These are phyloP conservation scores for Euplexia lucipara DNA, from an alignment of 2,888 invertebrate genomes.

Conservation along the genomic window DNA sequence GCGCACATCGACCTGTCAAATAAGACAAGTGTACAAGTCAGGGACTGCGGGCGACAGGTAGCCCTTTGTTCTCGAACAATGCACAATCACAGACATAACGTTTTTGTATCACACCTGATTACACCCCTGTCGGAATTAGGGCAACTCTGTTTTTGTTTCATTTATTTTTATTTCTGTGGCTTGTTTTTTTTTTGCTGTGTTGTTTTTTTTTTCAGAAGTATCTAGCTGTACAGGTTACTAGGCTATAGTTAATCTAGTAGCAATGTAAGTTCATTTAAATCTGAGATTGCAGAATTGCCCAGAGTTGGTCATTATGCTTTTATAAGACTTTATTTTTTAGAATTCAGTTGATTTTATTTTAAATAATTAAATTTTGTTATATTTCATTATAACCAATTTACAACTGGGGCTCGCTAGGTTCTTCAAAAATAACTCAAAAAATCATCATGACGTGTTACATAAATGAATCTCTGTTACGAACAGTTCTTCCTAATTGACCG, in stretches of 20 bases:
- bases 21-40: slow-evolving; percentile 69
- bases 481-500: slow-evolving; percentile 46
- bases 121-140: slow-evolving; percentile 65
- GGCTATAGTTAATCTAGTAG: not conserved
- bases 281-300: not conserved
- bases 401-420: slow-evolving; percentile 19
- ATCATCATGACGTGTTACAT: slow-evolving; percentile 27
- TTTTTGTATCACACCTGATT: slow-evolving; percentile 74
- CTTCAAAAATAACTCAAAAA: slow-evolving; percentile 38
- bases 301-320: not conserved
- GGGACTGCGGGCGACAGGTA: slow-evolving; percentile 79
- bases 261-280: too few relatives aligned
- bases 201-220: not conserved
- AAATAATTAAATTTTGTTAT: too few relatives aligned
- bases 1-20: slow-evolving; percentile 61
- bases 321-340: not conserved
- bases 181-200: slow-evolving; percentile 5
- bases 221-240: not conserved
- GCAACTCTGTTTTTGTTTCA: slow-evolving; percentile 36
- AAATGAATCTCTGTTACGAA: slow-evolving; percentile 36
- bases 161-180: slow-evolving; percentile 25
- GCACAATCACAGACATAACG: slow-evolving; percentile 71
- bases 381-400: too few relatives aligned
- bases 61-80: slow-evolving; percentile 80
- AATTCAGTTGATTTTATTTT: not conserved